Conservation (phyloP, 2,797 vertebrate species). For the Lateolabrax maculatus region DNA sequence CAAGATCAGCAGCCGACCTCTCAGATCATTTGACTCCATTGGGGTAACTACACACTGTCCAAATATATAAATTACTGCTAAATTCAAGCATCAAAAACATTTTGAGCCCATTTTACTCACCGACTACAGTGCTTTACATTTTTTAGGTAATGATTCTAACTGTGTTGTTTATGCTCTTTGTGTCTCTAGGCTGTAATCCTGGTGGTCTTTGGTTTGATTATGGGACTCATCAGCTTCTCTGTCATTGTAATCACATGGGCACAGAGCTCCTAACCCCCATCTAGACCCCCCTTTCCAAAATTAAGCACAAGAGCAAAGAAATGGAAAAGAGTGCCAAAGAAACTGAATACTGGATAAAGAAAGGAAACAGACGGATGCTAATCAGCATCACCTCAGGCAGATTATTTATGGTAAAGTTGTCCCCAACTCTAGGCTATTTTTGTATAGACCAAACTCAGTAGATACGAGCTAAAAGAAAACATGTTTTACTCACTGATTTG, state of each 20-base stretch:
- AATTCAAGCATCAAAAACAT: not conserved
- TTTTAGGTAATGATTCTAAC: not conserved
- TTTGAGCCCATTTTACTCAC: not conserved
- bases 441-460: constrained; percentile 6
- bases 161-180: constrained; percentile 28
- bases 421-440: not conserved
- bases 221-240: constrained; percentile 90
- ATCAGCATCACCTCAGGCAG: constrained; percentile 29
- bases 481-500: not conserved
- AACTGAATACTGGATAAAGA: constrained; percentile 12
- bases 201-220: constrained; percentile 88
- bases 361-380: constrained; percentile 29
- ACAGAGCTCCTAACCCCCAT: constrained; percentile 69
- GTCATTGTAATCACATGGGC: constrained; percentile 89
- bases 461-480: not conserved
- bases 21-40: constrained; percentile 88
- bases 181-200: constrained; percentile 79
- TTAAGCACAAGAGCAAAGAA: constrained; percentile 25
- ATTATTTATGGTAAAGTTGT: constrained; percentile 33
- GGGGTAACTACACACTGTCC: constrained; percentile 84
- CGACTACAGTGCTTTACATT: not conserved
- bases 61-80: not conserved
- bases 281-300: not conserved
- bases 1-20: constrained; percentile 88
- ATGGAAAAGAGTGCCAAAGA: constrained; percentile 53